A percentile compares a stretch with the other conserved stretches of the same genome.
These are phyloP conservation scores for Pleuronectes platessa DNA, from an alignment of 2,113 vertebrate genomes.

Conservation along the genomic window DNA sequence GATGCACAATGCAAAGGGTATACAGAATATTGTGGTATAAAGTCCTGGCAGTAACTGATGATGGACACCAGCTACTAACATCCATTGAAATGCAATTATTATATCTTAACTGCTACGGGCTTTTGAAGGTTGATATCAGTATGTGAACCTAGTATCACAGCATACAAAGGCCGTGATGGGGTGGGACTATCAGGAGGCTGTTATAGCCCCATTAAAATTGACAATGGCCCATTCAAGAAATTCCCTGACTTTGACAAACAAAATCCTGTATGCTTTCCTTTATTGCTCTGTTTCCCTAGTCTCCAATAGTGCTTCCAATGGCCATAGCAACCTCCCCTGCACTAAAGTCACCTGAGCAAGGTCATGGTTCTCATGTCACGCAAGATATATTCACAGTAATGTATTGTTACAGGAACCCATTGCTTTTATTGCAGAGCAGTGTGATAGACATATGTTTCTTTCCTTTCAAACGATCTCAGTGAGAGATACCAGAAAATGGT, in stretches of 20 bases:
- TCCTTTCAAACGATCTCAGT: too few relatives aligned
- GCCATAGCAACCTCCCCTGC: slow-evolving; percentile 19
- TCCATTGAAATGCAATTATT: neutral
- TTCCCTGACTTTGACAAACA: neutral
- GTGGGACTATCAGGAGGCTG: neutral
- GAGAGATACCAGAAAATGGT: too few relatives aligned
- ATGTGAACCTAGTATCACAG: neutral
- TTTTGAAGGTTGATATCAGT: neutral
- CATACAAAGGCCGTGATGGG: neutral
- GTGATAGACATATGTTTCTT: too few relatives aligned
- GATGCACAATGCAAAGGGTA: neutral
- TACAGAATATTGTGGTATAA: slow-evolving; percentile 40
- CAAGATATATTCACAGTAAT: slow-evolving; percentile 19
- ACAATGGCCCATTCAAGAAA: neutral
- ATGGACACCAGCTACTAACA: neutral
- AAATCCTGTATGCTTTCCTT: neutral
- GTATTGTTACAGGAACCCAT: neutral
- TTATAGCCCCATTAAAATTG: neutral
- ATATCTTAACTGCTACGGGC: neutral
- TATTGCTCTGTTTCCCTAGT: neutral
- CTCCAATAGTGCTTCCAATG: neutral
- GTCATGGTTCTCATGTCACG: slow-evolving; percentile 10
- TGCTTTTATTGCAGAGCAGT: slow-evolving; percentile 9
- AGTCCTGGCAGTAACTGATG: neutral
- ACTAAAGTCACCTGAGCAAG: slow-evolving; percentile 29